Base-by-base conservation (phyloP, 2,888 invertebrate genomes). In the Meloe dianella region DNA sequence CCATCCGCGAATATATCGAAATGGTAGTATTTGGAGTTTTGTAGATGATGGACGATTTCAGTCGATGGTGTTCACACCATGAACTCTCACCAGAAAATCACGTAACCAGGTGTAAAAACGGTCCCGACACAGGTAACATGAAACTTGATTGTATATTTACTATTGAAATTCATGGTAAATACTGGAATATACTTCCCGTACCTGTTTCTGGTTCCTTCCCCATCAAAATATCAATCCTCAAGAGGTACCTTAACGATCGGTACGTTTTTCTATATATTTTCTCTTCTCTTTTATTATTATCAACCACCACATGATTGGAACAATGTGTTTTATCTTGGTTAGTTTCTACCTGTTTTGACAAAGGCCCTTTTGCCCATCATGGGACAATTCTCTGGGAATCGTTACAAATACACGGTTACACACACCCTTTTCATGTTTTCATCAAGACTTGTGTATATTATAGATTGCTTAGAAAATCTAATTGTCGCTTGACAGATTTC, bases 91-190 rank as follows among this genome's bases (percentile, higher is more conserved):
- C 9, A 20, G 54, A 54, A 54, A 27, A n/a, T n/a, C 24, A 24
- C 54, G 54, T 54, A 54, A 54, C 54, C 54, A 54, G 54, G 54
- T 54, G 54, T 54, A 54, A 54, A 54, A n/a, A 54, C 51, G 51
- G 47, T n/a, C 20, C 47, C 4, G 0, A 2, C 9, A 47, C 54
- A 54, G 54, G 54, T 54, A 54, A 54, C 6, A 27, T 14, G 54
- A 27, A n/a, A 14, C 54, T 14, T 22, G 22, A 51, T 51, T 22
- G 10, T 51, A 22, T 47, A 41, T 47, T 22, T 12, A 54, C 14
- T 7, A 14, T 27, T 24, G 12, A 54, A 54, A 24, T 54, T 51
- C 51, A 12, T 22, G 22, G 24, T 27, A 54, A 54, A 54, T 54
- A 54, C 8, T 12, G 14, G 24, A 54, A 54, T 27, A 54, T 27